Evolutionary conservation across 1,140 invertebrate genomes (phyloP).

Genomic region (Andricus grossulariae): DNA sequence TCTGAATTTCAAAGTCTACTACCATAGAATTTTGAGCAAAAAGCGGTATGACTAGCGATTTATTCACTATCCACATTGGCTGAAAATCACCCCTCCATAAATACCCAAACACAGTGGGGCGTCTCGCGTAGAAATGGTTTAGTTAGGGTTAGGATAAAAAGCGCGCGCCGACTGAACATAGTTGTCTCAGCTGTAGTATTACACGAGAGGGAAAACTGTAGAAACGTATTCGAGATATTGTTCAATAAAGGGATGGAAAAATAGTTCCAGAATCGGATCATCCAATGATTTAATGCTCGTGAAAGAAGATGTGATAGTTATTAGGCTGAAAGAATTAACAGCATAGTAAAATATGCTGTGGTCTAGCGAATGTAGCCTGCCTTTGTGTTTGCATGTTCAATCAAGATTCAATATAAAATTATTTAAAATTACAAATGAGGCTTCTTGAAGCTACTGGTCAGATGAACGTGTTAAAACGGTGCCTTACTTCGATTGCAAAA

Average conservation of each 20-base stretch:
- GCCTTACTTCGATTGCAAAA: background rate
- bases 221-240: slow-evolving; percentile 24
- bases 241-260: background rate
- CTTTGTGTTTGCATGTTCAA: no score
- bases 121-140: slow-evolving; percentile 41
- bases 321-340: background rate
- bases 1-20: background rate
- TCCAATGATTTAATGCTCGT: background rate
- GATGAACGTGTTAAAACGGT: slow-evolving; percentile 5
- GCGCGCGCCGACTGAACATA: slow-evolving; percentile 53
- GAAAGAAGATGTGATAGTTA: background rate
- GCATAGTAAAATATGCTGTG: no score
- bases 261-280: background rate
- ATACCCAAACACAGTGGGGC: slow-evolving; percentile 44
- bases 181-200: slow-evolving; percentile 47
- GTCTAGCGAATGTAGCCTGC: no score
- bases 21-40: slow-evolving; percentile 24
- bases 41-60: slow-evolving; percentile 49
- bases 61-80: slow-evolving; percentile 53
- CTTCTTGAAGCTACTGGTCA: no score
- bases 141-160: slow-evolving; percentile 59
- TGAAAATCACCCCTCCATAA: slow-evolving; percentile 39
- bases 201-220: slow-evolving; percentile 49
- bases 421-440: no score
- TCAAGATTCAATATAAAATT: no score